Evolutionary conservation across 2,797 vertebrate genomes (phyloP).

Genomic region (Danio albolineatus): DNA sequence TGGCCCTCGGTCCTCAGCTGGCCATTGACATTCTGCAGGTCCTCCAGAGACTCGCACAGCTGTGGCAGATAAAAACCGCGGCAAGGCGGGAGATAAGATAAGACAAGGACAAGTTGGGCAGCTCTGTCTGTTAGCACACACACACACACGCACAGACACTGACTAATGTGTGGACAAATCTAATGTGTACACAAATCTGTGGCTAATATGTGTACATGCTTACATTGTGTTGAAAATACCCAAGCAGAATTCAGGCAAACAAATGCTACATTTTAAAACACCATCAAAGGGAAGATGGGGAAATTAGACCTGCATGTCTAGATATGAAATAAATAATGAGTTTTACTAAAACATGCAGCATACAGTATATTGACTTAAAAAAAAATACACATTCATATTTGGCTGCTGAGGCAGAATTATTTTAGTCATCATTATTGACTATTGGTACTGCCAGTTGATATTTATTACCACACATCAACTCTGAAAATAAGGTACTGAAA

Average conservation of each 20-base stretch:
- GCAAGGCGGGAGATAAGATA: constrained; percentile 58
- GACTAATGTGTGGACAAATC: not conserved
- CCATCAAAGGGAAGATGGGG: too few species aligned
- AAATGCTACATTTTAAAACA: constrained; percentile 1
- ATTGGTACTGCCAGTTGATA: too few species aligned
- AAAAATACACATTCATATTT: too few species aligned
- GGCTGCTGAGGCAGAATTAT: too few species aligned
- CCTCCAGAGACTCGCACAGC: constrained; percentile 95
- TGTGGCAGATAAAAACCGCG: constrained; percentile 69
- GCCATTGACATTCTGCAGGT: constrained; percentile 92
- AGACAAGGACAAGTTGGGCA: constrained; percentile 54
- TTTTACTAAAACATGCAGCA: too few species aligned
- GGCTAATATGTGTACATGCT: not conserved
- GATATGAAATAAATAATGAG: too few species aligned
- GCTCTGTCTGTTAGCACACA: constrained; percentile 43
- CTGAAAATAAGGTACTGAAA: too few species aligned
- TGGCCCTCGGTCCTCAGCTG: constrained; percentile 92
- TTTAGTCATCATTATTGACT: too few species aligned
- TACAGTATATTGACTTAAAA: too few species aligned
- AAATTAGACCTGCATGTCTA: too few species aligned
- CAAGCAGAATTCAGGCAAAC: not conserved
- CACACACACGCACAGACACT: not conserved
- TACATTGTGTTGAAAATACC: not conserved
- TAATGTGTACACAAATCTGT: not conserved
- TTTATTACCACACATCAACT: too few species aligned